Evolutionary conservation across 2,888 invertebrate genomes (phyloP).

Genomic region (Drosophila fungiperda): DNA sequence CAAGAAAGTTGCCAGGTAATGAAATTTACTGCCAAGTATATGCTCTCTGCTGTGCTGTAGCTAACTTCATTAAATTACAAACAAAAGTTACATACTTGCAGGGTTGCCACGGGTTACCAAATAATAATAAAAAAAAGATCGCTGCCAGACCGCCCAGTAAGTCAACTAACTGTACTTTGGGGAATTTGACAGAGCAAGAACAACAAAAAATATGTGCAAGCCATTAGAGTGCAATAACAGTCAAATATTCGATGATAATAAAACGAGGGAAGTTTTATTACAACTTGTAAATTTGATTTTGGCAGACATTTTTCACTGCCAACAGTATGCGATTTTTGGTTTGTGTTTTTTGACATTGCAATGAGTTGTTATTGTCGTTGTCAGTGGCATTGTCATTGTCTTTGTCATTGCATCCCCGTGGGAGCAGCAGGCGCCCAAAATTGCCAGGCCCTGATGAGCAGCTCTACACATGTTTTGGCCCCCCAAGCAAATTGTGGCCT

Average conservation of each 20-base stretch:
- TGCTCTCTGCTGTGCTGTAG: conserved; percentile 31
- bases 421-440: conserved; percentile 61
- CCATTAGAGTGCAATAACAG: conserved; percentile 69
- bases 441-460: conserved; percentile 40
- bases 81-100: conserved; percentile 36
- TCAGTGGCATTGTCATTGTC: conserved; percentile 62
- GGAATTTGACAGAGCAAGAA: conserved; percentile 34
- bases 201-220: conserved; percentile 30
- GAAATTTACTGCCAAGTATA: conserved; percentile 56
- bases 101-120: conserved; percentile 53
- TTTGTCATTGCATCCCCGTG: conserved; percentile 76
- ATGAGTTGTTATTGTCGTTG: conserved; percentile 59
- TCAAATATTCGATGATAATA: conserved; percentile 57
- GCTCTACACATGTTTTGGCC: conserved; percentile 45
- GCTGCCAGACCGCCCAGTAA: conserved; percentile 43
- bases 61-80: conserved; percentile 68
- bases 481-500: conserved; percentile 28
- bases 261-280: conserved; percentile 17
- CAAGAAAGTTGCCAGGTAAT: conserved; percentile 62
- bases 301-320: conserved; percentile 64
- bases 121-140: conserved; percentile 11
- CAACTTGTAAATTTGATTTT: conserved; percentile 67
- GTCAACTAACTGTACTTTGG: conserved; percentile 53
- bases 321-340: conserved; percentile 16
- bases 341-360: conserved; percentile 38